Evolutionary conservation across 2,113 vertebrate species (phyloP).

Genomic region (Chelonoidis abingdonii): DNA sequence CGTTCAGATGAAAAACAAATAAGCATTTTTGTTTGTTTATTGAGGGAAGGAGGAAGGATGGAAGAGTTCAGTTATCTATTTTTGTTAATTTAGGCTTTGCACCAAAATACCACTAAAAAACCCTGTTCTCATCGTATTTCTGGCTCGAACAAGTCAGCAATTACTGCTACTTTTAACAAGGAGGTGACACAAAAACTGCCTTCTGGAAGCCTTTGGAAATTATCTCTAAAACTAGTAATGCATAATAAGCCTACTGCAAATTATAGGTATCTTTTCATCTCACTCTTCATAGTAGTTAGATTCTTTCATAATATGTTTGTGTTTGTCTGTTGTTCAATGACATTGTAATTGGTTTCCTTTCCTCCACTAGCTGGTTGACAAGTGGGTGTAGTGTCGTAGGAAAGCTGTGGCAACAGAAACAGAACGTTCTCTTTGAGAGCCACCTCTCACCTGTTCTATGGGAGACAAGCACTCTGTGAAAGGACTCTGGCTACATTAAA

Average conservation of each 20-base stretch:
- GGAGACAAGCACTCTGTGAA: background rate
- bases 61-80: background rate
- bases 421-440: background rate
- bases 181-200: background rate
- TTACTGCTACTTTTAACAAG: background rate
- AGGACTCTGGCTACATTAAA: background rate
- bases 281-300: background rate
- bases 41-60: background rate
- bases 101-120: background rate
- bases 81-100: background rate
- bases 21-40: background rate
- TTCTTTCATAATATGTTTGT: background rate
- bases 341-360: background rate
- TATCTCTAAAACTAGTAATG: background rate
- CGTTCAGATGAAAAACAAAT: background rate
- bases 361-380: background rate
- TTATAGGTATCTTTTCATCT: conserved; percentile 23
- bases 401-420: background rate
- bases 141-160: background rate
- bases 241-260: background rate
- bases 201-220: background rate
- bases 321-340: background rate
- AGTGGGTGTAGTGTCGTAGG: background rate
- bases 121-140: background rate
- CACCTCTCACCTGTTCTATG: background rate